Conservation (phyloP, 2,113 vertebrate genomes). For the Caretta caretta region DNA sequence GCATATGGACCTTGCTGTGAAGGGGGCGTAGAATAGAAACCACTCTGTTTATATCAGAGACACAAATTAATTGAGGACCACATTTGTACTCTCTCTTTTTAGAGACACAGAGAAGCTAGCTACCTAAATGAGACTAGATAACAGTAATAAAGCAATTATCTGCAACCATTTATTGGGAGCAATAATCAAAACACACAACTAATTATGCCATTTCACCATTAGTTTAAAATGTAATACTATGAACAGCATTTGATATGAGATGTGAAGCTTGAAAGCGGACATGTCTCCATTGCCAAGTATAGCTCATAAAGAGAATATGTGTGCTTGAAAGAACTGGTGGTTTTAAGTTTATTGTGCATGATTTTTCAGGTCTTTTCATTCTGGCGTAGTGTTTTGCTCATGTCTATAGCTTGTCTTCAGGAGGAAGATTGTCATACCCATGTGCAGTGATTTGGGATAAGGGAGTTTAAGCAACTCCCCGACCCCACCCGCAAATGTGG, state of each 20-base stretch:
- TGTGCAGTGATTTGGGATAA: not conserved
- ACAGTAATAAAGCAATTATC: not conserved
- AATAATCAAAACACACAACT: not conserved
- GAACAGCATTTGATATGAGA: not conserved
- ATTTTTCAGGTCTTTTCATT: not conserved
- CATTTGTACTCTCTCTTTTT: fast-evolving
- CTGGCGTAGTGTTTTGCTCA: not conserved
- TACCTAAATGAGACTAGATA: not conserved
- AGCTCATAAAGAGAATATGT: not conserved
- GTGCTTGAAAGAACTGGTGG: fast-evolving
- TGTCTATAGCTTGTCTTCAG: not conserved
- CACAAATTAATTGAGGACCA: not conserved
- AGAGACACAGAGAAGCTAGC: not conserved
- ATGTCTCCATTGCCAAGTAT: fast-evolving
- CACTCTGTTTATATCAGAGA: fast-evolving
- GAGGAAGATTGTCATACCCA: not conserved
- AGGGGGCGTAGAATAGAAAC: not conserved
- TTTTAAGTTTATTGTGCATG: not conserved
- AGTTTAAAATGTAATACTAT: not conserved
- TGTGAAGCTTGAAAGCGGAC: not conserved
- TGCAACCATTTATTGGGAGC: not conserved
- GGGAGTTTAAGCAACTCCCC: not conserved
- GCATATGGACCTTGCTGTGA: not conserved
- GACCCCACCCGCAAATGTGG: not conserved
- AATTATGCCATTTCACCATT: not conserved